Base-by-base conservation (phyloP, 2,888 invertebrate species). In the Brachyptera risi region DNA sequence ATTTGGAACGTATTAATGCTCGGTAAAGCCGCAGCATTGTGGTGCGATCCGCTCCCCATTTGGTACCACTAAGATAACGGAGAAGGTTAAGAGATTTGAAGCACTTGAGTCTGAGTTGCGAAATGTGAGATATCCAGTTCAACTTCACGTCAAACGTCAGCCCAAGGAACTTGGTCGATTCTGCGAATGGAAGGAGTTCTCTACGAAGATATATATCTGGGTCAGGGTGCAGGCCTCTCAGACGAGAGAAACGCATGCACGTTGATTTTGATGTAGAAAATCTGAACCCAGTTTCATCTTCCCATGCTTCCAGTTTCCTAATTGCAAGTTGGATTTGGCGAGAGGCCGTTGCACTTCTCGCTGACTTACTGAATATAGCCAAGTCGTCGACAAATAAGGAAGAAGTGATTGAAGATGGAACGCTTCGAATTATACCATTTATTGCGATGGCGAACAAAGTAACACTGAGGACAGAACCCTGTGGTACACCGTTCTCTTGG, bases 401-500 rank as follows among this genome's bases (percentile, higher is more conserved):
- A 27, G 19, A 31, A 44, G 42, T 13, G 15, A 37, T 13, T 11
- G n/a, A n/a, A n/a, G n/a, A n/a, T 37, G 13, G 40, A 23, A 15
- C 38, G 21, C 15, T 23, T 15, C 1, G 31, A 23, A 5, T n/a
- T n/a, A 60, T 24, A n/a, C 59, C 59, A 17, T 51, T 5, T 5
- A 62, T 59, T 17, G 51, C 51, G 27, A 62, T 51, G 19, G 47
- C 23, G 11, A 60, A 62, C 9, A 62, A 27, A 13, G 51, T 37
- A 3, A 49, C 51, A 47, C 59, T 57, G 3, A 60, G 56, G 5
- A 63, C 63, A 9, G 56, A 44, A 15, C 60, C 60, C 47, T 60
- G 63, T 3, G 63, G 60, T 2, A 63, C 56, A 11, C 63, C 63
- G 17, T 56, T 56, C 2, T 42, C 31, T 19, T 54, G 0, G 4